Percentiles rank a stretch among this genome's conserved stretches.
Evolutionary conservation across 2,888 invertebrate species (phyloP).

Genomic region (Amaurobius ferox): DNA sequence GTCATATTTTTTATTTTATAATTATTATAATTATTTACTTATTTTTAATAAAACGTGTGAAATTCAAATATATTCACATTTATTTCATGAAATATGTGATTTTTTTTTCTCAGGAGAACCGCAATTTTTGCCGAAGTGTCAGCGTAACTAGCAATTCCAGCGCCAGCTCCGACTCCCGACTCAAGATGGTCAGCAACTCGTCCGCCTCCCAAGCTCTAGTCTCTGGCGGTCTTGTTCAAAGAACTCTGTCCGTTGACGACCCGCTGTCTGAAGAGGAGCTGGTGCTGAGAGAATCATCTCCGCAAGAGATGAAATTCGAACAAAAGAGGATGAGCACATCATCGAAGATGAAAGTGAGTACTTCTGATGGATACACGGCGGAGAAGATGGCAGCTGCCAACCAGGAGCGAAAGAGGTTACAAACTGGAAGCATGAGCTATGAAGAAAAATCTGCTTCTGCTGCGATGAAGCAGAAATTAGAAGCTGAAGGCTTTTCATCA

Average conservation of each 20-base stretch:
- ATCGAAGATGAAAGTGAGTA: conserved; percentile 70
- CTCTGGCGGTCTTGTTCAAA: background rate
- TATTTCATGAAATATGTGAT: too few species aligned
- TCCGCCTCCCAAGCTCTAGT: conserved; percentile 30
- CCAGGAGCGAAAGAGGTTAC: conserved; percentile 85
- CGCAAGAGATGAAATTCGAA: conserved; percentile 64
- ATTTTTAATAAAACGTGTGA: too few species aligned
- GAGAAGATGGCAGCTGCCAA: conserved; percentile 86
- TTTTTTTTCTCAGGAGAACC: conserved; percentile 47
- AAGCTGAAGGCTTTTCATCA: conserved; percentile 89
- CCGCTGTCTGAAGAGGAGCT: conserved; percentile 33
- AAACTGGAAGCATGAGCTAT: conserved; percentile 87
- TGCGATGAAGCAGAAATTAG: conserved; percentile 86
- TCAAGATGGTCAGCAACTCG: conserved; percentile 44
- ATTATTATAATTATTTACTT: too few species aligned
- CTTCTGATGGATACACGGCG: conserved; percentile 81
- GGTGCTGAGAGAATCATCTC: conserved; percentile 20
- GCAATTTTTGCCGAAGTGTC: conserved; percentile 71
- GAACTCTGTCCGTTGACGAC: conserved; percentile 56
- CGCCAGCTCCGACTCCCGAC: conserved; percentile 48
- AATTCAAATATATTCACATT: too few species aligned
- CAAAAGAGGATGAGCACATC: conserved; percentile 61
- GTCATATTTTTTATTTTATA: too few species aligned
- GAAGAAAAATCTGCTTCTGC: conserved; percentile 86
- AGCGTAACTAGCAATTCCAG: conserved; percentile 69